Conservation (phyloP, 2,888 invertebrate genomes). For the Hirudinaria manillensis region DNA sequence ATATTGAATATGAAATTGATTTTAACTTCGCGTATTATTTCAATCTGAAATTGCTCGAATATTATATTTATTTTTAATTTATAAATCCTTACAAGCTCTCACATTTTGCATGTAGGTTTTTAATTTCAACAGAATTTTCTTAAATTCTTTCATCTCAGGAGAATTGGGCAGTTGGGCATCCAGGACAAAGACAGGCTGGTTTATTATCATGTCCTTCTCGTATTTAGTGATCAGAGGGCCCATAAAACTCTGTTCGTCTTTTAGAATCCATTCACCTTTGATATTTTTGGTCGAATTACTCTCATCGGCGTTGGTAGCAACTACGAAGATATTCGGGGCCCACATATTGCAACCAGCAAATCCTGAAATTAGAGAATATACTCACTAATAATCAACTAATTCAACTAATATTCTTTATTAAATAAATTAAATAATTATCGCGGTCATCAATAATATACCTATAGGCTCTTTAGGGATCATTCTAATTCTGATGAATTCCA, state of each 20-base stretch:
- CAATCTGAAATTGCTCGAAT: background rate
- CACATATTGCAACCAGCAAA: conserved; percentile 60
- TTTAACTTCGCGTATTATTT: background rate
- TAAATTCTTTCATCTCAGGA: conserved; percentile 62
- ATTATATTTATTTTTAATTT: background rate
- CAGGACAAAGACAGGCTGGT: conserved; percentile 60
- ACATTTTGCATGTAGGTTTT: conserved; percentile 60
- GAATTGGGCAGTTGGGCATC: conserved; percentile 64
- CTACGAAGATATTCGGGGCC: conserved; percentile 59
- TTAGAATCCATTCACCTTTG: conserved; percentile 60
- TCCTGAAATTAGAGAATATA: conserved; percentile 51
- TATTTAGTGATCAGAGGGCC: conserved; percentile 53
- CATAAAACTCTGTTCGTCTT: conserved; percentile 34
- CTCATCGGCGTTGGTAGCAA: conserved; percentile 64
- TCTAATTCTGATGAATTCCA: conserved; percentile 67
- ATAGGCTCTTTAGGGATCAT: conserved; percentile 60
- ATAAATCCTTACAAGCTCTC: conserved; percentile 6
- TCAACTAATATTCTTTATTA: background rate
- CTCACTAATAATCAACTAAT: no score
- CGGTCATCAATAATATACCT: conserved; percentile 30
- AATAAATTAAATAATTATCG: background rate
- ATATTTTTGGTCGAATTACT: conserved; percentile 57
- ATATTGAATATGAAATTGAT: background rate
- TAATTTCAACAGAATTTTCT: conserved; percentile 58
- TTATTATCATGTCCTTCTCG: conserved; percentile 61